These are phyloP conservation scores for Nephrotoma flavescens DNA, from an alignment of 2,888 invertebrate species.

Conservation along the genomic window DNA sequence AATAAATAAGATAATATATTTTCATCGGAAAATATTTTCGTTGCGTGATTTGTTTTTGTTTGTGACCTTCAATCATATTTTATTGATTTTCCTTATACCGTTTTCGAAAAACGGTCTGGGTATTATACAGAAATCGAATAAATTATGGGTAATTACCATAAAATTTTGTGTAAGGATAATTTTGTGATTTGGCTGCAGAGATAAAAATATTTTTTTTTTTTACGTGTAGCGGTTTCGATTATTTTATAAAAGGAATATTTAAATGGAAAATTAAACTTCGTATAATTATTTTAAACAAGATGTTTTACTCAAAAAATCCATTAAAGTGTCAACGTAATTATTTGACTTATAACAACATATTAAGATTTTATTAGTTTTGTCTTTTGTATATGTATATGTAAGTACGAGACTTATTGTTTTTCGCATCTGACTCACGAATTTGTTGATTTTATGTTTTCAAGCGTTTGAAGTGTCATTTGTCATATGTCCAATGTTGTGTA, in stretches of 20 bases:
- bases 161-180: background rate
- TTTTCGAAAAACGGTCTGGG: background rate
- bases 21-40: background rate
- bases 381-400: too few species aligned
- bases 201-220: background rate
- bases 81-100: background rate
- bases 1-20: constrained; percentile 16
- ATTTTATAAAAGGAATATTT: too few species aligned
- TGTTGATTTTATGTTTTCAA: background rate
- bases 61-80: background rate
- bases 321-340: background rate
- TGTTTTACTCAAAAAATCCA: background rate
- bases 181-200: background rate
- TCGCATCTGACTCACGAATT: background rate
- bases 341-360: background rate
- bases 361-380: background rate
- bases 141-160: background rate
- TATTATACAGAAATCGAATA: background rate
- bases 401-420: background rate
- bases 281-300: background rate
- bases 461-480: background rate
- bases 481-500: background rate
- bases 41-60: background rate
- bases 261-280: too few species aligned
- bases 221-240: too few species aligned